These are phyloP conservation scores for Monochamus alternatus DNA, from an alignment of 2,888 invertebrate species.

Conservation along the genomic window DNA sequence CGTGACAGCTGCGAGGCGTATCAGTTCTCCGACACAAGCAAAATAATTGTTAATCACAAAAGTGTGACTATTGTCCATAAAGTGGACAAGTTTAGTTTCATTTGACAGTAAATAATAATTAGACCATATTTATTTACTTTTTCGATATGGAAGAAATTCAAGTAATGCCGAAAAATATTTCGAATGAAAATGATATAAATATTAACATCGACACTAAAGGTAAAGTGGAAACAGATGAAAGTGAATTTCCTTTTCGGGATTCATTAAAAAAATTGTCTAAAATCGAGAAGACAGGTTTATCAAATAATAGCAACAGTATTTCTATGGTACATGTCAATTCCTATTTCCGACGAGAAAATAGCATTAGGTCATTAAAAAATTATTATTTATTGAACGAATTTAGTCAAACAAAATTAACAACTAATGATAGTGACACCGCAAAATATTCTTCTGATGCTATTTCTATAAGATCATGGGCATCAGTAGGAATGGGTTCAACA, in stretches of 20 bases:
- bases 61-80: too few species aligned
- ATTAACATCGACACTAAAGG: constrained; percentile 54
- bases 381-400: constrained; percentile 55
- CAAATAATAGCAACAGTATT: constrained; percentile 50
- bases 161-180: neutral
- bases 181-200: constrained; percentile 40
- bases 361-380: constrained; percentile 61
- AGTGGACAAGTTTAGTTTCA: too few species aligned
- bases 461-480: constrained; percentile 85
- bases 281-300: constrained; percentile 39
- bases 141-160: neutral
- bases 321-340: constrained; percentile 59
- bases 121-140: too few species aligned
- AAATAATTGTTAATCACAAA: too few species aligned
- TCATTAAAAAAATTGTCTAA: constrained; percentile 53
- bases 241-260: constrained; percentile 50
- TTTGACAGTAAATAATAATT: too few species aligned
- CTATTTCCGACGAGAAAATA: constrained; percentile 62
- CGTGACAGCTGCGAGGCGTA: too few species aligned
- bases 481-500: constrained; percentile 91
- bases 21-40: too few species aligned
- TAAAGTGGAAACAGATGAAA: constrained; percentile 32
- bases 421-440: constrained; percentile 73
- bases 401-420: constrained; percentile 43
- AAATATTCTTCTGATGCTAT: constrained; percentile 76